Evolutionary conservation across 2,888 invertebrate species (phyloP), one percentile per base, ranked within the genome.

Genomic region (Venusia cambrica): DNA sequence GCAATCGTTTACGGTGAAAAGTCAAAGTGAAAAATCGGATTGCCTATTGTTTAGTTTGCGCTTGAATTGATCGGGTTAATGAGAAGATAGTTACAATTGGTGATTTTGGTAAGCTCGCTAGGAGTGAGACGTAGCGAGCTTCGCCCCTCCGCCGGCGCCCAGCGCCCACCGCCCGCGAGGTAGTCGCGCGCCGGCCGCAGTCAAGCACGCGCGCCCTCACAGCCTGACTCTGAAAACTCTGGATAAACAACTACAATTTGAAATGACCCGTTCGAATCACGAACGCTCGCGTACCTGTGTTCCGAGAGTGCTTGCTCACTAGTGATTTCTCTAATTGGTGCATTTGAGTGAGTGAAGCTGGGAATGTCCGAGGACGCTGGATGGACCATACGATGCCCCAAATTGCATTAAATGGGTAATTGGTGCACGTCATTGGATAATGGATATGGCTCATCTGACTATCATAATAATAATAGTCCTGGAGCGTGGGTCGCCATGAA

Each of bases 351-450:
- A 77, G 83, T 85, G 84, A 73, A 69, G 68, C 64, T 62, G 76
- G 73, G 75, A 77, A 78, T 75, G 75, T 65, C 75, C 74, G 72
- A 72, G 78, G 73, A 63, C 57, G 58, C 63, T 62, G 64, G 59
- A 67, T 69, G 79, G 77, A 78, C 65, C 66, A 63, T 67, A 74
- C 76, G 66, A 85, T 87, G 85, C 60, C 83, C 87, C 87, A 72
- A 85, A 85, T 87, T 80, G 74, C 76, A 78, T 75, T 81, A 83
- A 87, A 84, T 85, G 83, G 87, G 87, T 87, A 87, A 87, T 87
- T 83, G 87, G 72, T 74, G 72, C 70, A 83, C 77, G 77, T 87
- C 84, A 87, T 85, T 87, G 87, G 73, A 85, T 87, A 87, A 87
- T 87, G 84, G 81, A 78, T 75, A 78, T 73, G 66, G 72, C 73